Evolutionary conservation across 2,797 vertebrate species (phyloP).

Genomic region (Telmatherina bonti): DNA sequence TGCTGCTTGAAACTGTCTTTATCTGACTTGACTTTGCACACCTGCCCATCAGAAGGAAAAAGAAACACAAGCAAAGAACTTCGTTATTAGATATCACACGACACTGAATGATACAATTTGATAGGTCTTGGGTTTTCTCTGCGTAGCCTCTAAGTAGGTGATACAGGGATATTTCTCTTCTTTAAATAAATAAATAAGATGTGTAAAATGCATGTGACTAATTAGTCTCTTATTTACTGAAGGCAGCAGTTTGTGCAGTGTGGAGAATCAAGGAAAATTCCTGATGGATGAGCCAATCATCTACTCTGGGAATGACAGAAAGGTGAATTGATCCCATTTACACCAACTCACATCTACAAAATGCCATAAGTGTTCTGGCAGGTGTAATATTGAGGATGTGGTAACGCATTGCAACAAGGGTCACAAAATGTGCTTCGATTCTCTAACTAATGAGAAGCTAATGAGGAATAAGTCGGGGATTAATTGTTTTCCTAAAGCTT

Average conservation of each 20-base stretch:
- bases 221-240: no score
- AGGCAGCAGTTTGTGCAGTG: no score
- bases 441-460: background rate
- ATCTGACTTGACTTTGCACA: conserved; percentile 99
- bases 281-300: no score
- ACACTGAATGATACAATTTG: background rate
- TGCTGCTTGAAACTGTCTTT: conserved; percentile 97
- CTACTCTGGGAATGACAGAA: no score
- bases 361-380: no score
- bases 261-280: no score
- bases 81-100: conserved; percentile 4
- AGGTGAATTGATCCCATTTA: no score
- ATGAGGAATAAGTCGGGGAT: background rate
- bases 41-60: conserved; percentile 74
- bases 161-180: background rate
- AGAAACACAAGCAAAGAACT: conserved; percentile 8
- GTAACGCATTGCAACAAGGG: no score
- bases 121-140: background rate
- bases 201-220: background rate
- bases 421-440: background rate
- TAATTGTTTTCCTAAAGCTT: background rate
- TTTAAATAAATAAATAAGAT: background rate
- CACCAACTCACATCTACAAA: no score
- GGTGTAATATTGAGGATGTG: no score
- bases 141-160: background rate